Evolutionary conservation across 2,113 vertebrate species (phyloP).

Genomic region (Ardeotis arabs): DNA sequence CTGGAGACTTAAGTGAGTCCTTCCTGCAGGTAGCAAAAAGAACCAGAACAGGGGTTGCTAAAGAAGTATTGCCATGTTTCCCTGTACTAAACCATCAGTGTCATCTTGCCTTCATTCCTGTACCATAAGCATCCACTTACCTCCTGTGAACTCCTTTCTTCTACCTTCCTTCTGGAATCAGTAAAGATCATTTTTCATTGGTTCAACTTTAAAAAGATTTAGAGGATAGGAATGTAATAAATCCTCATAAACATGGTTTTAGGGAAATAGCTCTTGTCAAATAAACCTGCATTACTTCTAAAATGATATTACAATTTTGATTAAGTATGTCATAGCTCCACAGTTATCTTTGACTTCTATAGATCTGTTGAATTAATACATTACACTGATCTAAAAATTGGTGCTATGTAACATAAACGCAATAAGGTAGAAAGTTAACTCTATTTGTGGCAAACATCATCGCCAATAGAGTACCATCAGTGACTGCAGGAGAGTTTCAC

Average conservation of each 20-base stretch:
- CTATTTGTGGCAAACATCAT: neutral
- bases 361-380: neutral
- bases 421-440: neutral
- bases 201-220: neutral
- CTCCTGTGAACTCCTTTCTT: neutral
- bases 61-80: neutral
- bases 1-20: neutral
- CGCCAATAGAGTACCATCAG: neutral
- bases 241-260: neutral
- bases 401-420: neutral
- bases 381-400: neutral
- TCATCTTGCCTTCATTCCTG: neutral
- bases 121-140: neutral
- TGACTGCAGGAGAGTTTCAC: neutral
- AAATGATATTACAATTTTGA: neutral
- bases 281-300: neutral
- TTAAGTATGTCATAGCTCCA: neutral
- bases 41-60: neutral
- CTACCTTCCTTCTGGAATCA: neutral
- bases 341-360: neutral
- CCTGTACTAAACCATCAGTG: neutral
- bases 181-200: neutral
- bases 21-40: neutral
- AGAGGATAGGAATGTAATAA: neutral
- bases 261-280: slow-evolving; percentile 4